These are phyloP conservation scores for Ondatra zibethicus DNA, from an alignment of 2,113 vertebrate genomes.

Conservation along the genomic window DNA sequence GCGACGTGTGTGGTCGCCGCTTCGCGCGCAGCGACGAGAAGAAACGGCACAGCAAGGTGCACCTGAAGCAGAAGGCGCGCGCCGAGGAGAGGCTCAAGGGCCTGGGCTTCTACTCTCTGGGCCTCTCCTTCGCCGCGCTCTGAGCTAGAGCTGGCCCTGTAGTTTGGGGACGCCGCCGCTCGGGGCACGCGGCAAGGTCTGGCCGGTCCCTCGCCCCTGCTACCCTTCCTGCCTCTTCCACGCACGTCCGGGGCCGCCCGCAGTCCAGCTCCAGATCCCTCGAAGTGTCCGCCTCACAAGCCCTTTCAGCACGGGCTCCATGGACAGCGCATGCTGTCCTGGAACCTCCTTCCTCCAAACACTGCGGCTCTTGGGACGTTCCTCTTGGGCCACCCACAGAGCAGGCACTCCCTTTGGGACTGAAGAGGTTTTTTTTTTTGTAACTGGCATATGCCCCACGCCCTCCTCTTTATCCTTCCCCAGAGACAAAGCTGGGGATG, in stretches of 20 bases:
- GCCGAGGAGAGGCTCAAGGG: conserved; percentile 95
- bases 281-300: neutral
- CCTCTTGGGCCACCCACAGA: neutral
- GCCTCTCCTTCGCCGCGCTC: conserved; percentile 87
- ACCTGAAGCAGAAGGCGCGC: conserved; percentile 97
- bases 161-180: conserved; percentile 18
- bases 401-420: conserved; percentile 36
- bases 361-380: neutral
- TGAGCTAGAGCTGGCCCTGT: conserved; percentile 60
- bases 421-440: conserved; percentile 48
- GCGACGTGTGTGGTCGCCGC: conserved; percentile 96
- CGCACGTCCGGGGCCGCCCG: conserved; percentile 48
- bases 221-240: neutral
- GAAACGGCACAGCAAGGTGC: conserved; percentile 97
- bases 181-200: neutral
- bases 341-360: neutral
- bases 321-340: conserved; percentile 68
- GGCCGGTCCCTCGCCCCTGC: neutral
- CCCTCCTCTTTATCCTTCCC: conserved; percentile 3
- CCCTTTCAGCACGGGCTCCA: conserved; percentile 75
- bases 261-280: neutral
- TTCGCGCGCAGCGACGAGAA: conserved; percentile 97
- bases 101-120: conserved; percentile 87
- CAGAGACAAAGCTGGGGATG: conserved; percentile 67
- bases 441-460: conserved; percentile 58